Conservation (phyloP, 2,113 vertebrate species). For the Uria lomvia region DNA sequence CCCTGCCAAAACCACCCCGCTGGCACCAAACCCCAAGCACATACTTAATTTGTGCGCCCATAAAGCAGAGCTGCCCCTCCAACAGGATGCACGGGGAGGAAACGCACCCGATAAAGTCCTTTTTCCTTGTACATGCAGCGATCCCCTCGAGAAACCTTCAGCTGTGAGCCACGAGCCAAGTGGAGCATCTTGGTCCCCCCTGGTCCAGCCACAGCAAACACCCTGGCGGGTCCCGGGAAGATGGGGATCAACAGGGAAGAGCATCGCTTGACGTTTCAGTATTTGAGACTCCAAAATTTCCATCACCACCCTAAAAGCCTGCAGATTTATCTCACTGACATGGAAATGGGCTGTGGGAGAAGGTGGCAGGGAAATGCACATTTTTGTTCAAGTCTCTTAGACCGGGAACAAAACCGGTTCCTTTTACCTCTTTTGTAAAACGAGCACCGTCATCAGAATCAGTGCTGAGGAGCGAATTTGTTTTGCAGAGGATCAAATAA, state of each 20-base stretch:
- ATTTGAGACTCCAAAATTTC: background rate
- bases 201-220: background rate
- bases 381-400: slow-evolving; percentile 43
- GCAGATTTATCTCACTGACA: slow-evolving; percentile 40
- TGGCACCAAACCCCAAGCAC: background rate
- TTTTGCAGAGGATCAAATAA: slow-evolving; percentile 64
- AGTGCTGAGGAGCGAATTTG: slow-evolving; percentile 43
- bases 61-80: background rate
- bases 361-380: slow-evolving; percentile 14
- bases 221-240: fast-evolving
- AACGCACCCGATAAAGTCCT: fast-evolving
- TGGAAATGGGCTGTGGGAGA: background rate
- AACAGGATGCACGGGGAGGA: background rate
- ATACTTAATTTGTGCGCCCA: fast-evolving
- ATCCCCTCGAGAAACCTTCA: background rate
- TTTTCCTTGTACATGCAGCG: background rate
- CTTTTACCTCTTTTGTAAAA: slow-evolving; percentile 63
- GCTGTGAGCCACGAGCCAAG: background rate
- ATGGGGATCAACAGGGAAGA: background rate
- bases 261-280: fast-evolving
- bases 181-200: background rate
- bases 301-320: background rate
- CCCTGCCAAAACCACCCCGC: background rate
- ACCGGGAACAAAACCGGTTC: slow-evolving; percentile 37
- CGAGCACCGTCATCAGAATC: slow-evolving; percentile 28